Base-by-base conservation (phyloP, 2,888 invertebrate genomes). In the Troilus luridus region DNA sequence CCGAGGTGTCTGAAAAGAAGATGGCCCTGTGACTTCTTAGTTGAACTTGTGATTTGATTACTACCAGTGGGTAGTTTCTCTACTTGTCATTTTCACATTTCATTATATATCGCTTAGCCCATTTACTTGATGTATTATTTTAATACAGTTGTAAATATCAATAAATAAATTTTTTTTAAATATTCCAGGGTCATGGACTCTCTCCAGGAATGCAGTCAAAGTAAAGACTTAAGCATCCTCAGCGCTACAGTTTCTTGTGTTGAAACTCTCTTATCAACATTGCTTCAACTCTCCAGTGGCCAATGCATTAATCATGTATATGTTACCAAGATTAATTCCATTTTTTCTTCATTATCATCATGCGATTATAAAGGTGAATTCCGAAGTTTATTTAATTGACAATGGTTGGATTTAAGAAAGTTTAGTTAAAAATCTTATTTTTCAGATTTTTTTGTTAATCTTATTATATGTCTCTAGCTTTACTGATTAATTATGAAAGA, bases 131-230 rank as follows among this genome's bases (percentile, higher is more conserved):
- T n/a, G n/a, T n/a, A n/a, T n/a, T n/a, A n/a, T n/a, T n/a, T n/a
- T n/a, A n/a, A n/a, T n/a, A n/a, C n/a, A n/a, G n/a, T n/a, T n/a
- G n/a, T n/a, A n/a, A n/a, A n/a, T n/a, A n/a, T n/a, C n/a, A n/a
- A n/a, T n/a, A n/a, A n/a, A n/a, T n/a, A n/a, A n/a, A n/a, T n/a
- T n/a, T n/a, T n/a, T n/a, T n/a, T n/a, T n/a, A n/a, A 41, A 24
- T 19, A 19, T 77, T 94, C 27, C 93, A 97, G 98, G 93, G 97
- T 98, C 93, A 97, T 98, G 96, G 98, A 98, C 93, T 98, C 98
- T 0, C 97, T 98, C 94, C 98, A 98, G 94, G 98, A 98, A 94
- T 98, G 98, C 92, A 97, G 98, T n/a, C 96, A 96, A 93, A 97
- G 97, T 92, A 97, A 96, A 89, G 97, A 97, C 92, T 96, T 97